Conservation (phyloP, 2,797 vertebrate species). For the Chelmon rostratus region DNA sequence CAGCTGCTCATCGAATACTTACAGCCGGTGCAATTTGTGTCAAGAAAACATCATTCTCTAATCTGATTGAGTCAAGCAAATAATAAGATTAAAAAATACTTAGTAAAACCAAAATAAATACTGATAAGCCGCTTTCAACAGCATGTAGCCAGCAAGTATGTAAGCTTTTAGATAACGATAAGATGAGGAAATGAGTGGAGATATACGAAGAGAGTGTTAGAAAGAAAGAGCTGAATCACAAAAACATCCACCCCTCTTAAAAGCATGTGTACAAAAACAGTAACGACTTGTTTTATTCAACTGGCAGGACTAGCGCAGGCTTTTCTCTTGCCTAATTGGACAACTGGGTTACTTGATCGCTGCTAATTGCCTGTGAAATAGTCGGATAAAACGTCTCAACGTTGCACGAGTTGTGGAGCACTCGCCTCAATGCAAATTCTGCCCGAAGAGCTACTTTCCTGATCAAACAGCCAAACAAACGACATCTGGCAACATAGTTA, state of each 20-base stretch:
- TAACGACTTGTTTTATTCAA: background rate
- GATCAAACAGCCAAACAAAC: conserved; percentile 5
- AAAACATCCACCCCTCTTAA: background rate
- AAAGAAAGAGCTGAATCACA: conserved; percentile 4
- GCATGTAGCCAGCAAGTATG: conserved; percentile 4
- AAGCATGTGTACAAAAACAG: background rate
- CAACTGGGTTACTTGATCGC: conserved; percentile 18
- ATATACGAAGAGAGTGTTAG: background rate
- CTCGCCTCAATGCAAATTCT: background rate
- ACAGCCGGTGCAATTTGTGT: background rate
- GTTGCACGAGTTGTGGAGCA: background rate
- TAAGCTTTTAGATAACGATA: conserved; percentile 11
- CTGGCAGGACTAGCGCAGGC: conserved; percentile 2
- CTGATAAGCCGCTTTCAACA: conserved; percentile 22
- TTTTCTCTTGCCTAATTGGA: conserved; percentile 1
- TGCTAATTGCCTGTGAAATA: conserved; percentile 39
- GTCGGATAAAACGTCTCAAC: background rate
- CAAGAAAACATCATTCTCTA: conserved; percentile 13
- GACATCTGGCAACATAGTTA: background rate
- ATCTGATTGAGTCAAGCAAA: conserved; percentile 17
- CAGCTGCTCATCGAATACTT: background rate
- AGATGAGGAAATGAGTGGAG: conserved; percentile 8
- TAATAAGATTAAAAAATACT: conserved; percentile 20
- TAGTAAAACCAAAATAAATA: conserved; percentile 23
- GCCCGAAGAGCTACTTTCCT: background rate